phyloP scores from a whole-genome alignment of 2,888 invertebrate genomes.

The Azorinus chamasolen region DNA sequence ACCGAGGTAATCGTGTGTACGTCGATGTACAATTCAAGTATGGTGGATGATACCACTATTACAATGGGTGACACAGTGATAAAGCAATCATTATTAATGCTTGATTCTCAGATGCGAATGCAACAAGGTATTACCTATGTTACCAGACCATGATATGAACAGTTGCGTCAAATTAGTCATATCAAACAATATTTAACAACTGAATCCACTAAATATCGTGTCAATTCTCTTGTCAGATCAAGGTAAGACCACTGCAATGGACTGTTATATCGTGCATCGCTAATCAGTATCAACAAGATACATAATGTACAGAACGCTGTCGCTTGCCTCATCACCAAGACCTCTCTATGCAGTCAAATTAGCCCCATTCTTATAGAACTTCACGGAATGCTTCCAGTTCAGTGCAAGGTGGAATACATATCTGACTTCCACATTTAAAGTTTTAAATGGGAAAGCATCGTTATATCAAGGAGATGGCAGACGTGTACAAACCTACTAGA shows the following conservation, averaged over 20 bases:
- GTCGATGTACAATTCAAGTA: constrained; percentile 18
- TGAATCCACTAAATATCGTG: constrained; percentile 15
- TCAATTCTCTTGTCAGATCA: constrained; percentile 6
- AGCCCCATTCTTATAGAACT: no score
- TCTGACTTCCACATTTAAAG: no score
- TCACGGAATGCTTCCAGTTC: no score
- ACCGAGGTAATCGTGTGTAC: constrained; percentile 22
- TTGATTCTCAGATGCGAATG: constrained; percentile 46
- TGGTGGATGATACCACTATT: constrained; percentile 13
- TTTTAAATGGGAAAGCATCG: no score
- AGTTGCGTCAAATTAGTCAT: constrained; percentile 33
- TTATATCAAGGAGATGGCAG: no score
- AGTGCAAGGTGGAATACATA: no score
- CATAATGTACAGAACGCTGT: no score
- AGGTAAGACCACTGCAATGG: constrained; percentile 1
- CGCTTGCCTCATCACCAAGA: no score
- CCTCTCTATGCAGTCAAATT: no score
- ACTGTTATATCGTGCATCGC: no score
- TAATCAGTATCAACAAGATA: no score
- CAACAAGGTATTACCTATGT: constrained; percentile 20
- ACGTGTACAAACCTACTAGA: no score
- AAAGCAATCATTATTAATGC: constrained; percentile 10
- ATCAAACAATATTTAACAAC: constrained; percentile 32
- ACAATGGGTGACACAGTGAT: constrained; percentile 17
- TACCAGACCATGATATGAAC: constrained; percentile 27